phyloP scores from a whole-genome alignment of 1,140 invertebrate species.

The Lysiphlebus fabarum region DNA sequence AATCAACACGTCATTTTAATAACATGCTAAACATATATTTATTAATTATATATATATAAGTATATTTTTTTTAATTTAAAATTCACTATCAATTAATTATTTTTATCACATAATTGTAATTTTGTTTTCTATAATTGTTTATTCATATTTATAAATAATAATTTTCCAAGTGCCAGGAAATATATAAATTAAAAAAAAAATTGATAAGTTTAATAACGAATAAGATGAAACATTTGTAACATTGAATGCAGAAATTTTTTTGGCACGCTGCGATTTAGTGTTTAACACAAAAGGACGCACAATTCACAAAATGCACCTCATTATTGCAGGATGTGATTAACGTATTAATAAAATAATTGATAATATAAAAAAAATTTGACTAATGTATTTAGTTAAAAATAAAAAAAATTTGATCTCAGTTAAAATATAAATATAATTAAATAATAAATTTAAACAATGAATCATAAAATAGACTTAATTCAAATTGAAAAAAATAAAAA shows the following conservation, averaged over 20 bases:
- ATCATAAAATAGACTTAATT: not conserved
- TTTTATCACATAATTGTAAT: too few species aligned
- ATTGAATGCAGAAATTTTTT: too few species aligned
- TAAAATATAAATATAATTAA: slow-evolving; percentile 25
- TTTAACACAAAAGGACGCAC: slow-evolving; percentile 53
- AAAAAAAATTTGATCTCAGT: slow-evolving; percentile 31
- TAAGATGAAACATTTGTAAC: too few species aligned
- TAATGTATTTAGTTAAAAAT: slow-evolving; percentile 29
- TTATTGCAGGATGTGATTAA: slow-evolving; percentile 53
- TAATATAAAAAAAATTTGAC: slow-evolving; percentile 28
- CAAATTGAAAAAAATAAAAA: not conserved
- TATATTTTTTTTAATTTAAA: too few species aligned
- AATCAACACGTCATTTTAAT: too few species aligned
- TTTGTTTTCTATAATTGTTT: too few species aligned
- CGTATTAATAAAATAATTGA: slow-evolving; percentile 11
- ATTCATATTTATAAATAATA: too few species aligned
- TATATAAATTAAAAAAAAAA: slow-evolving; percentile 13
- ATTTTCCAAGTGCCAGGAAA: slow-evolving; percentile 3
- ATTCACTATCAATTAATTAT: too few species aligned
- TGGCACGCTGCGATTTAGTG: slow-evolving; percentile 25
- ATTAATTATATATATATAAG: too few species aligned
- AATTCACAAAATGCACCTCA: slow-evolving; percentile 53
- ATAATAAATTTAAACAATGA: slow-evolving; percentile 8
- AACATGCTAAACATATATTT: too few species aligned
- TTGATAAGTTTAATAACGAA: slow-evolving; percentile 2